A percentile compares a stretch with the other conserved stretches of the same genome.
phyloP scores from a whole-genome alignment of 2,113 vertebrate genomes.

The Leptobrachium leishanense region DNA sequence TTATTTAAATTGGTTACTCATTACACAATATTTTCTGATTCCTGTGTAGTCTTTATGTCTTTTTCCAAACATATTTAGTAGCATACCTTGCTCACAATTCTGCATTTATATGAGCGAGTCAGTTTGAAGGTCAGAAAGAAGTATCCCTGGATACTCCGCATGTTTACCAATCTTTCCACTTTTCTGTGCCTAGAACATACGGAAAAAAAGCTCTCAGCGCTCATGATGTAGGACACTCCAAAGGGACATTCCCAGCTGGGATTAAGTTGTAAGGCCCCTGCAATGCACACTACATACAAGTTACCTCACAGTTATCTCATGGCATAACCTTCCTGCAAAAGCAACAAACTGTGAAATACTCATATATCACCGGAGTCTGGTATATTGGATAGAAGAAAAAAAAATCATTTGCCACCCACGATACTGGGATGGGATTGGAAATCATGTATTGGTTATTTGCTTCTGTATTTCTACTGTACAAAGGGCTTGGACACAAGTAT shows the following conservation, averaged over 20 bases:
- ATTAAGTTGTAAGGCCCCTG: neutral
- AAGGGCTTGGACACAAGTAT: too few species aligned
- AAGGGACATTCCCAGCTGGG: neutral
- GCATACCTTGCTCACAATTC: neutral
- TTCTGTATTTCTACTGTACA: too few species aligned
- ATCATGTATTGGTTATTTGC: too few species aligned
- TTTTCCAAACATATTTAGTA: neutral
- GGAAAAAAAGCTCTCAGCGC: slow-evolving; percentile 27
- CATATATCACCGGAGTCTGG: too few species aligned
- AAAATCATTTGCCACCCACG: too few species aligned
- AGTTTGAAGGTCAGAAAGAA: neutral
- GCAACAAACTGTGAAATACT: too few species aligned
- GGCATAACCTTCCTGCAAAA: too few species aligned
- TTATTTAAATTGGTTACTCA: neutral
- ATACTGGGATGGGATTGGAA: too few species aligned
- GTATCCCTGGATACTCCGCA: slow-evolving; percentile 16
- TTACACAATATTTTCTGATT: neutral
- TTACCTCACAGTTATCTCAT: neutral
- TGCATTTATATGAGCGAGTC: neutral
- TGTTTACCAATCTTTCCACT: slow-evolving; percentile 32
- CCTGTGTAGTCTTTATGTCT: neutral
- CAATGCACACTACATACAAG: neutral
- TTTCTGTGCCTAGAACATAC: neutral
- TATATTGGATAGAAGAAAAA: too few species aligned
- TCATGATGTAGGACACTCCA: neutral